Evolutionary conservation across 2,888 invertebrate genomes (phyloP), one percentile per base, ranked within the genome.

Genomic region (Tricholauxania praeusta): DNA sequence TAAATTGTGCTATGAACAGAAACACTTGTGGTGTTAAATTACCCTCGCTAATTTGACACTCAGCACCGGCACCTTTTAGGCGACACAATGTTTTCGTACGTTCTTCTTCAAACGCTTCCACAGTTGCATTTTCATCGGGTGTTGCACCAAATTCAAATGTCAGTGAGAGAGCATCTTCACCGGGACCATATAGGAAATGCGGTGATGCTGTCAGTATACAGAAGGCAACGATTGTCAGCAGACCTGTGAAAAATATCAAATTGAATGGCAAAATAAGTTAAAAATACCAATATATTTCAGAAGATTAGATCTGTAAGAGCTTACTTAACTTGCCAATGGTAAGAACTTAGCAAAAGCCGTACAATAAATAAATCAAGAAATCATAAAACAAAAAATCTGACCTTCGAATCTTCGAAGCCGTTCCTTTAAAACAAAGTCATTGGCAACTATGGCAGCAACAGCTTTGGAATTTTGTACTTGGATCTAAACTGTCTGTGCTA

Each of bases 171-270:
- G 92, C 91, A 78, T 92, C 92, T 71, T 90, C 89, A 3, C 92
- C 92, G 2, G 92, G 89, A 0, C 93, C 92, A 80, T 92, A 93
- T 5, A 93, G 84, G 73, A 92, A 89, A 82, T 93, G 92, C 2
- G 92, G 92, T 28, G 91, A 82, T 74, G 91, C 91, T 74, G 91
- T 91, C 78, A 93, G 81, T 63, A 92, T 84, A 80, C 92, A 93
- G 81, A 91, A 92, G 8, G 90, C 80, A 0, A 91, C 91, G 19
- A 91, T 90, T 5, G 90, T 89, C 71, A 90, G 87, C 22, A 90
- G 83, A 49, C 90, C 89, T 86, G 60, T 1, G 3, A 12, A n/a
- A 60, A 52, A 47, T 51, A 57, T 63, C 15, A n/a, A 53, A 10
- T 28, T 19, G 15, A 47, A 52, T 2, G 28, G 28, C 3, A 28